phyloP scores from a whole-genome alignment of 2,888 invertebrate genomes.

The Hirtodrosophila confusa region DNA sequence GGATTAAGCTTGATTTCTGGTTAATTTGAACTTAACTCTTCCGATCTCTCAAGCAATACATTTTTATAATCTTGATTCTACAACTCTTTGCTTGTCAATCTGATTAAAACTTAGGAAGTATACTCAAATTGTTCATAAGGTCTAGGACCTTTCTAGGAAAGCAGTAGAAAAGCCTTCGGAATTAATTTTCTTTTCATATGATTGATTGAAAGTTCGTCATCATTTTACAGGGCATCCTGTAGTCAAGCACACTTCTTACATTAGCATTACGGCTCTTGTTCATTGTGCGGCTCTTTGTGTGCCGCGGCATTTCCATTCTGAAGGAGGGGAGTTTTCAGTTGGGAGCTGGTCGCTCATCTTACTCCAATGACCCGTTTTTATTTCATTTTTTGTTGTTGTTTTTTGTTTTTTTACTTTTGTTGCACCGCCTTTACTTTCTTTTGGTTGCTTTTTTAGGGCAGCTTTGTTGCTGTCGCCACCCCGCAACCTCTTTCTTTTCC shows the following conservation, averaged over 20 bases:
- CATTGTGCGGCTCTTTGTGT: conserved; percentile 30
- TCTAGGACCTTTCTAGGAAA: too few relatives aligned
- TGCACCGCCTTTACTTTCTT: conserved; percentile 47
- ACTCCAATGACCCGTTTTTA: conserved; percentile 79
- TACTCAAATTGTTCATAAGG: too few relatives aligned
- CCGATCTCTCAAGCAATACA: too few relatives aligned
- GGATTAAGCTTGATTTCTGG: too few relatives aligned
- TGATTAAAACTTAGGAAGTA: too few relatives aligned
- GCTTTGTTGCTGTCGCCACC: conserved; percentile 48
- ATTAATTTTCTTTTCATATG: too few relatives aligned
- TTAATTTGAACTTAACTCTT: too few relatives aligned
- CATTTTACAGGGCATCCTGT: conserved; percentile 1
- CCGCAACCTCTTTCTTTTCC: not conserved
- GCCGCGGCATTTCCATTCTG: conserved; percentile 50
- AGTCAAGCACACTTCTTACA: conserved; percentile 1
- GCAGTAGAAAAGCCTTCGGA: too few relatives aligned
- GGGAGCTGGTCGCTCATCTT: conserved; percentile 58
- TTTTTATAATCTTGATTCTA: too few relatives aligned
- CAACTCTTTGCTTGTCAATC: too few relatives aligned
- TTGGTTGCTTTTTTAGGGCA: conserved; percentile 53
- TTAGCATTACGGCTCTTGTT: conserved; percentile 6
- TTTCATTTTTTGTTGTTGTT: conserved; percentile 58
- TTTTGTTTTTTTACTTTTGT: conserved; percentile 33
- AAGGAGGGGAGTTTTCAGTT: conserved; percentile 10
- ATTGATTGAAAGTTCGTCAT: too few relatives aligned